Evolutionary conservation across 2,113 vertebrate genomes (phyloP).

Genomic region (Mesembrinibis cayennensis): DNA sequence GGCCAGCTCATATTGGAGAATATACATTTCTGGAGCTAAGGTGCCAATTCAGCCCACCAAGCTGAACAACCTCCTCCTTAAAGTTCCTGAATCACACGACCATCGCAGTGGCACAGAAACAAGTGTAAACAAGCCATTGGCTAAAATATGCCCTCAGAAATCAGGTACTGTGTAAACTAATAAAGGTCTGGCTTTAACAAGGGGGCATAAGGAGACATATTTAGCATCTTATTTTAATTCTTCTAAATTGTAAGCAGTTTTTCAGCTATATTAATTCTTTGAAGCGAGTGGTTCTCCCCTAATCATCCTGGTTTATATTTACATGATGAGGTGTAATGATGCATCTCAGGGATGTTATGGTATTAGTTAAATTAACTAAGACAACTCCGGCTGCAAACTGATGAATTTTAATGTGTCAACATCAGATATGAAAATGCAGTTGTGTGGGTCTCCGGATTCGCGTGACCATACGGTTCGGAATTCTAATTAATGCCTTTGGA

Average conservation of each 20-base stretch:
- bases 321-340: constrained; percentile 60
- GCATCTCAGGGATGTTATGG: constrained; percentile 43
- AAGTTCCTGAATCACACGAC: accelerated
- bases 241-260: constrained; percentile 14
- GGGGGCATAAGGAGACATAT: neutral
- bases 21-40: neutral
- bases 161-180: neutral
- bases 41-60: neutral
- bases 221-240: neutral
- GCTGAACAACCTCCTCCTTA: neutral
- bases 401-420: constrained; percentile 60
- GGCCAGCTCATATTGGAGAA: neutral
- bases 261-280: constrained; percentile 34
- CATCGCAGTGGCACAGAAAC: neutral
- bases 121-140: neutral
- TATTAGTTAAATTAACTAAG: constrained; percentile 64
- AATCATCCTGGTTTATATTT: constrained; percentile 58
- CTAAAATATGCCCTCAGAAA: neutral
- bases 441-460: constrained; percentile 5
- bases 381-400: constrained; percentile 57
- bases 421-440: constrained; percentile 41
- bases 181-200: neutral
- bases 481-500: constrained; percentile 58
- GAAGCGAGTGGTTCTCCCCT: neutral
- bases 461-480: constrained; percentile 44